phyloP scores from a whole-genome alignment of 1,140 invertebrate species.

The Psilanteris sp. region DNA sequence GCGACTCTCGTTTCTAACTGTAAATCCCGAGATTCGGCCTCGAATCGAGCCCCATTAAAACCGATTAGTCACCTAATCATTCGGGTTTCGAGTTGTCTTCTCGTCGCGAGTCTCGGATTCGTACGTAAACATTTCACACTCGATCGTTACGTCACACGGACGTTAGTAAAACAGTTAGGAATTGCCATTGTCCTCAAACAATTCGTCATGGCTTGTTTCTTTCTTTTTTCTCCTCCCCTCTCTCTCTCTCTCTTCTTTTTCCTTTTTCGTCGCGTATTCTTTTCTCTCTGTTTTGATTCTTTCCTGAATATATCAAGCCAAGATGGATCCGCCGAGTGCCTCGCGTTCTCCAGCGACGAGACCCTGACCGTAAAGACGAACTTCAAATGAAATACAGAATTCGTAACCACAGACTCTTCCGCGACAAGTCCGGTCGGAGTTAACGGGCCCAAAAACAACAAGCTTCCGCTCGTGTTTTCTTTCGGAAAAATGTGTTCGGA shows the following conservation, averaged over 20 bases:
- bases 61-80: constrained; percentile 53
- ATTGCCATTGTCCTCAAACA: constrained; percentile 50
- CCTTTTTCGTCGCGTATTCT: no score
- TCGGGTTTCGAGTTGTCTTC: constrained; percentile 24
- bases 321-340: constrained; percentile 22
- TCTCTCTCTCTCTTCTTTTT: no score
- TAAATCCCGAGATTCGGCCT: constrained; percentile 29
- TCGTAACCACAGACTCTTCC: constrained; percentile 40
- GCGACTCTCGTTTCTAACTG: constrained; percentile 21
- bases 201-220: constrained; percentile 23
- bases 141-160: constrained; percentile 31
- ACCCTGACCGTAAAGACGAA: constrained; percentile 43
- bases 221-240: constrained; percentile 16
- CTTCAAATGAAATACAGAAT: constrained; percentile 47
- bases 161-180: constrained; percentile 52
- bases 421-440: constrained; percentile 38
- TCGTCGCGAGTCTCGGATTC: constrained; percentile 18
- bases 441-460: constrained; percentile 33
- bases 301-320: constrained; percentile 20
- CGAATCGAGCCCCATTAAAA: constrained; percentile 26
- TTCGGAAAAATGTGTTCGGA: constrained; percentile 1
- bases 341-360: no score
- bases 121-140: constrained; percentile 46
- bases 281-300: constrained; percentile 3
- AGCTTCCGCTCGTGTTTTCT: no score